Conservation (phyloP, 2,113 vertebrate species). For the Nicator chloris region DNA sequence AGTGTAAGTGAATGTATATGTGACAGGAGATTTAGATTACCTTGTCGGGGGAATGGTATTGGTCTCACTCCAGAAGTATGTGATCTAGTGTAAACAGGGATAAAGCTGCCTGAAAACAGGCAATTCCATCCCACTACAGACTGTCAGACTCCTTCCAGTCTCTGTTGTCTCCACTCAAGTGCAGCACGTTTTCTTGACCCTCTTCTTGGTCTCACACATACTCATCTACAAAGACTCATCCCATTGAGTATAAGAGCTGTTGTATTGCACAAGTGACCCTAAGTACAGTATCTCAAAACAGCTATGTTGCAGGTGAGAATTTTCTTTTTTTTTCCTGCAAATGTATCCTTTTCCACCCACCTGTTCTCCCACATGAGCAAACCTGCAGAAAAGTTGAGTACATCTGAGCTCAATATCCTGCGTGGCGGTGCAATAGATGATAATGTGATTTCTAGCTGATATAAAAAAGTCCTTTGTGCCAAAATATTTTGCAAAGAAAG, state of each 20-base stretch:
- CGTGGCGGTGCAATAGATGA: not conserved
- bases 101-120: not conserved
- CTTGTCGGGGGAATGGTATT: not conserved
- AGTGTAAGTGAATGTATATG: not conserved
- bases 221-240: not conserved
- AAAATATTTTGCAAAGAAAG: not conserved
- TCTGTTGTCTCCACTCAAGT: not conserved
- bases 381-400: not conserved
- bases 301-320: not conserved
- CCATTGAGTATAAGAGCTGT: not conserved
- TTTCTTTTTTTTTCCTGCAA: not conserved
- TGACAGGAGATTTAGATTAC: not conserved
- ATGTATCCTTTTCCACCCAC: not conserved
- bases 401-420: fast-evolving
- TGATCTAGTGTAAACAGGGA: not conserved
- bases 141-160: not conserved
- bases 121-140: not conserved
- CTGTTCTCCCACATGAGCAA: not conserved
- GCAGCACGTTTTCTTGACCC: not conserved
- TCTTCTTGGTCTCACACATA: not conserved
- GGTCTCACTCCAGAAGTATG: not conserved
- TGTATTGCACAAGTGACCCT: not conserved
- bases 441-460: not conserved
- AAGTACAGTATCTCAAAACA: not conserved
- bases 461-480: not conserved